Percentiles rank a stretch among this genome's conserved stretches.
Conservation (phyloP, 2,888 invertebrate genomes). For the Petrolisthes manimaculis region DNA sequence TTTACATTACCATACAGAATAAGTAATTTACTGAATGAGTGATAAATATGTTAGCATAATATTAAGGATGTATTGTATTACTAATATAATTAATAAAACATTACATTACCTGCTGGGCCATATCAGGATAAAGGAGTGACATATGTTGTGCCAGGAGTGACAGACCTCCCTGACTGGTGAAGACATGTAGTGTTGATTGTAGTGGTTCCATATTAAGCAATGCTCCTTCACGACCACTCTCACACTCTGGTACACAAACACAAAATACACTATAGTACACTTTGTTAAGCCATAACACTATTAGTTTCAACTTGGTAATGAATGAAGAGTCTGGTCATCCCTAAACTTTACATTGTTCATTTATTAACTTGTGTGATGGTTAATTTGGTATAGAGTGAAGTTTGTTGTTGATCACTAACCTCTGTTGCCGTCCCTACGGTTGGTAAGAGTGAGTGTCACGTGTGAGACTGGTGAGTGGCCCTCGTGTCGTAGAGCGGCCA, state of each 20-base stretch:
- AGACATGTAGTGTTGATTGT: slow-evolving; percentile 81
- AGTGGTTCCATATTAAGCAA: slow-evolving; percentile 68
- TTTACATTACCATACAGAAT: no score
- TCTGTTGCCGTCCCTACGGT: slow-evolving; percentile 43
- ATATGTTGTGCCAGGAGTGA: slow-evolving; percentile 89
- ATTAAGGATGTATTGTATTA: no score
- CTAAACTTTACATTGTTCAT: no score
- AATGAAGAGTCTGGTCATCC: not conserved
- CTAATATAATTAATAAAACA: no score
- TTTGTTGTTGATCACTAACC: not conserved
- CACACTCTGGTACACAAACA: slow-evolving; percentile 30
- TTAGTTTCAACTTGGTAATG: not conserved
- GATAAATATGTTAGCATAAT: no score
- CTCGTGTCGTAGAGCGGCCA: slow-evolving; percentile 63
- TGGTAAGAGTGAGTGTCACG: slow-evolving; percentile 48
- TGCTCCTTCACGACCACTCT: slow-evolving; percentile 56
- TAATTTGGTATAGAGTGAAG: not conserved
- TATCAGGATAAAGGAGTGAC: slow-evolving; percentile 88
- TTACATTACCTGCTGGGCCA: slow-evolving; percentile 67
- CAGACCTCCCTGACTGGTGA: slow-evolving; percentile 89
- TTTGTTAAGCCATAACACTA: no score
- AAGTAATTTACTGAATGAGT: no score
- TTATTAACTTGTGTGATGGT: not conserved
- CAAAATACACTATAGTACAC: no score
- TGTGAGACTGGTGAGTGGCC: slow-evolving; percentile 44